Evolutionary conservation across 2,797 vertebrate species (phyloP).

Genomic region (Peromyscus eremicus): DNA sequence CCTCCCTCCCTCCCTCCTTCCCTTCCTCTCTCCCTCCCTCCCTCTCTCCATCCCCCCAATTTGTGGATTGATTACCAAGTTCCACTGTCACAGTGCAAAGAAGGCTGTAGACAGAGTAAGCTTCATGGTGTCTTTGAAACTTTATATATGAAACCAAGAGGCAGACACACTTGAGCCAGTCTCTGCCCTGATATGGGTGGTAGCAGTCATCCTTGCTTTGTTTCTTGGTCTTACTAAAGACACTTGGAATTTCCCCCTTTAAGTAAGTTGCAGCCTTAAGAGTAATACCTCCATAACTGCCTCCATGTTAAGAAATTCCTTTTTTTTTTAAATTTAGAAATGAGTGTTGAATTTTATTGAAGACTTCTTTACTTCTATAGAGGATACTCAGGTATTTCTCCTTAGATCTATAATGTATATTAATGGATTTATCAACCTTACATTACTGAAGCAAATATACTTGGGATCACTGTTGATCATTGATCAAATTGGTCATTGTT

Average conservation of each 20-base stretch:
- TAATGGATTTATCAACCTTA: background rate
- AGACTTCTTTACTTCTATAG: background rate
- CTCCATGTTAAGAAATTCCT: background rate
- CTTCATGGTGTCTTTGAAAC: background rate
- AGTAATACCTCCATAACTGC: background rate
- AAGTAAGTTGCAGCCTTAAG: background rate
- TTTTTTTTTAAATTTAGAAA: background rate
- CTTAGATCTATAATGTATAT: background rate
- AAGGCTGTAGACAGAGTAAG: background rate
- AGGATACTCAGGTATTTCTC: background rate
- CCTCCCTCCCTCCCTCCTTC: background rate
- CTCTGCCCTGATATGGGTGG: background rate
- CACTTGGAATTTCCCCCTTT: background rate
- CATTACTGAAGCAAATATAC: background rate
- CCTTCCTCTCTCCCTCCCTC: rapidly evolving
- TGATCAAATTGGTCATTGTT: background rate
- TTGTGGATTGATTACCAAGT: background rate
- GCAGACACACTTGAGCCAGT: background rate
- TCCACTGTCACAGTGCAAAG: background rate
- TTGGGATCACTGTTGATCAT: background rate
- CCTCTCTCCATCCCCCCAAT: background rate
- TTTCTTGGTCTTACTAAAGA: background rate
- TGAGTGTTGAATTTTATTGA: background rate
- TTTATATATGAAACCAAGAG: background rate
- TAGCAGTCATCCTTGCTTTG: background rate